Percentiles rank a stretch among this genome's conserved stretches.
Conservation (phyloP, 2,113 vertebrate species). For the Phodopus roborovskii region DNA sequence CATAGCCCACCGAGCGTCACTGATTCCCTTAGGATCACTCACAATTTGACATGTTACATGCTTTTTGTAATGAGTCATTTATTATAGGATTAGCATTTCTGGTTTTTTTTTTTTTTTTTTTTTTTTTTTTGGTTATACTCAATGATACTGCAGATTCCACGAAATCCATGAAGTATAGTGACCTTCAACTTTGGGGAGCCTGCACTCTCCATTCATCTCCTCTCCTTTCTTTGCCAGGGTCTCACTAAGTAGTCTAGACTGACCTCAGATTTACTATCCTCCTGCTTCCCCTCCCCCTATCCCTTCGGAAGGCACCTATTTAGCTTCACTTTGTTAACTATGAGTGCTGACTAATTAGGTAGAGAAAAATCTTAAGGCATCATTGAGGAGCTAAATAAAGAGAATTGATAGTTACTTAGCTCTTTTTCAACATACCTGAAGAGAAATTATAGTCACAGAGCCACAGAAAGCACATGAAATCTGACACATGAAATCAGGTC, state of each 20-base stretch:
- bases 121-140: too few relatives aligned
- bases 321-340: neutral
- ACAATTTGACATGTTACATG: neutral
- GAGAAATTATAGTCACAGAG: neutral
- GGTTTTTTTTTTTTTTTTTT: too few relatives aligned
- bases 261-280: neutral
- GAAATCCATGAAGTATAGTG: neutral
- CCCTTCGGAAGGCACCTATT: neutral
- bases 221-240: neutral
- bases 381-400: neutral
- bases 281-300: neutral
- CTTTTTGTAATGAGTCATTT: neutral
- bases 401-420: neutral
- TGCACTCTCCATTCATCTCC: accelerated
- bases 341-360: neutral
- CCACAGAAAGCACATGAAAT: conserved; percentile 13
- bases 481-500: neutral
- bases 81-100: neutral
- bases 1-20: neutral
- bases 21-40: neutral
- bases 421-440: neutral
- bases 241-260: neutral
- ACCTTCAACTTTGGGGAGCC: neutral
- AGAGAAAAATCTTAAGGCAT: neutral
- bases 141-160: neutral